A percentile compares a stretch with the other conserved stretches of the same genome.
Conservation (phyloP, 2,888 invertebrate genomes). For the Cephus runcator region DNA sequence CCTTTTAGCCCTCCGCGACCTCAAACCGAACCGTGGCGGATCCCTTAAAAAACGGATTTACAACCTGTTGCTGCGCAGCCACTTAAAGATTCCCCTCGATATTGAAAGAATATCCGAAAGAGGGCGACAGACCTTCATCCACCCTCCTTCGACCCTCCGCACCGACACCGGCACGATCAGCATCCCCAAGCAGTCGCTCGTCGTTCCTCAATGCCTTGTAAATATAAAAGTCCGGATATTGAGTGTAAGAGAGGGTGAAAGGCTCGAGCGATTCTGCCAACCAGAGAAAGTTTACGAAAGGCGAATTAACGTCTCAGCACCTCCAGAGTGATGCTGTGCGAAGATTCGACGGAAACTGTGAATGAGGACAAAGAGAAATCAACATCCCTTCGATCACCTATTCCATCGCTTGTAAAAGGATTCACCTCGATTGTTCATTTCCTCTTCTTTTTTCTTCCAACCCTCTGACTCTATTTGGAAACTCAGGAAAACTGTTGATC, state of each 20-base stretch:
- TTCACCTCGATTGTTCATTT: not conserved
- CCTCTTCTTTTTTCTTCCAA: not conserved
- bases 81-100: slow-evolving; percentile 67
- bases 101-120: slow-evolving; percentile 65
- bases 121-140: slow-evolving; percentile 37
- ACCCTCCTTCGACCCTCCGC: slow-evolving; percentile 20
- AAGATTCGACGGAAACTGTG: not conserved
- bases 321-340: not conserved
- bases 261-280: not conserved
- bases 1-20: slow-evolving; percentile 56
- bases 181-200: slow-evolving; percentile 34
- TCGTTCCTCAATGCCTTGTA: slow-evolving; percentile 53
- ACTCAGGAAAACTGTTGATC: not conserved
- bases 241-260: slow-evolving; percentile 42
- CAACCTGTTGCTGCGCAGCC: slow-evolving; percentile 64
- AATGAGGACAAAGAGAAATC: not conserved
- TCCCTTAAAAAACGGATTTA: slow-evolving; percentile 64
- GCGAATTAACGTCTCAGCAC: not conserved
- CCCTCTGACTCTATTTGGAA: not conserved
- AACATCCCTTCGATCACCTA: not conserved
- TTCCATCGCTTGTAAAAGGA: not conserved
- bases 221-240: slow-evolving; percentile 60
- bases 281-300: slow-evolving; percentile 1
- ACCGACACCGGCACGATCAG: slow-evolving; percentile 15
- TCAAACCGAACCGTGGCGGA: slow-evolving; percentile 56